Evolutionary conservation across 2,888 invertebrate species (phyloP).

Genomic region (Aquatica leii): DNA sequence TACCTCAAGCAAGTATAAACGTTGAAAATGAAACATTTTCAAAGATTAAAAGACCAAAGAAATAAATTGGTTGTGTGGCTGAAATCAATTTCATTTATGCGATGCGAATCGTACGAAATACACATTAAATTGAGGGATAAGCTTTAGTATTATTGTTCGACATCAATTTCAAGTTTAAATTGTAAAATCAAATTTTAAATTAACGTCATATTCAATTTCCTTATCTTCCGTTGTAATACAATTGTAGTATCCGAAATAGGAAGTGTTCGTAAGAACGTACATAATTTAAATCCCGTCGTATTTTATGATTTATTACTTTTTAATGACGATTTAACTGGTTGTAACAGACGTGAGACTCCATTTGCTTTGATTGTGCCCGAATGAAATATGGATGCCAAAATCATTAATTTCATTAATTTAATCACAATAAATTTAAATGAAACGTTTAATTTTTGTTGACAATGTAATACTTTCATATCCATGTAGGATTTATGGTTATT

Average conservation of each 20-base stretch:
- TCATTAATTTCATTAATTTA: no score
- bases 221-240: constrained; percentile 21
- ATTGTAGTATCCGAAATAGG: constrained; percentile 11
- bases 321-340: constrained; percentile 23
- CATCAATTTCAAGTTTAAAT: constrained; percentile 30
- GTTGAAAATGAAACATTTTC: no score
- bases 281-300: constrained; percentile 17
- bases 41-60: no score
- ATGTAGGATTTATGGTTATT: no score
- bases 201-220: constrained; percentile 30
- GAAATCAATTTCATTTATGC: constrained; percentile 7
- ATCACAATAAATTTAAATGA: no score
- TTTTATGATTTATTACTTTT: constrained; percentile 26
- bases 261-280: constrained; percentile 18
- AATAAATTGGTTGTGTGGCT: not conserved
- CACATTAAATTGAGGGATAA: constrained; percentile 8
- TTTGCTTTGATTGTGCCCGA: not conserved
- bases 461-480: no score
- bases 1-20: no score
- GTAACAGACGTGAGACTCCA: constrained; percentile 15
- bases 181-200: constrained; percentile 29
- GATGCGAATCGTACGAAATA: not conserved
- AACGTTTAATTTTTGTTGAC: no score
- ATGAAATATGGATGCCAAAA: constrained; percentile 4
- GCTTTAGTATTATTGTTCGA: constrained; percentile 15